These are phyloP conservation scores for Taenioides sp. DNA, from an alignment of 2,797 vertebrate species.

Conservation along the genomic window DNA sequence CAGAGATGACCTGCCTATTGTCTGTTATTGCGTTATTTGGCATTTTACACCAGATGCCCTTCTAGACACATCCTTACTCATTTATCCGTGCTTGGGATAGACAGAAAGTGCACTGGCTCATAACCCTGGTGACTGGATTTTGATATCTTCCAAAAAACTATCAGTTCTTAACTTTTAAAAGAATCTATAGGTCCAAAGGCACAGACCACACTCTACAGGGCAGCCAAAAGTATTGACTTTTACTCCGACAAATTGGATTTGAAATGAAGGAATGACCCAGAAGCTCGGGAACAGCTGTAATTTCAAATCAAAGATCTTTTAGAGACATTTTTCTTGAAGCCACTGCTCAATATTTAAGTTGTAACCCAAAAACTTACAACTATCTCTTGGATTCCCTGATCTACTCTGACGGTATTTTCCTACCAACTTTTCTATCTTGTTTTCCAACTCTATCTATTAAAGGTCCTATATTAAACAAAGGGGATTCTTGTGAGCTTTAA, in stretches of 20 bases:
- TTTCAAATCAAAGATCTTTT: neutral
- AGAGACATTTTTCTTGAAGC: neutral
- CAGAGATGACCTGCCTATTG: no score
- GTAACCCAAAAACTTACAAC: neutral
- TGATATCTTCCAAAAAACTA: neutral
- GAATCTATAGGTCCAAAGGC: neutral
- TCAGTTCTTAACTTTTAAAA: conserved; percentile 1
- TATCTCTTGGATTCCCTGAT: neutral
- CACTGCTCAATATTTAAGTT: neutral
- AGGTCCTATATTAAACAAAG: no score
- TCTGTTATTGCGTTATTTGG: neutral
- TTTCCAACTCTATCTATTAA: neutral
- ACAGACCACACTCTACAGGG: neutral
- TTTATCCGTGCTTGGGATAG: no score
- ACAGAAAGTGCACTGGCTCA: neutral
- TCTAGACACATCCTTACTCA: neutral
- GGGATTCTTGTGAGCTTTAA: no score
- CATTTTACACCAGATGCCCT: neutral
- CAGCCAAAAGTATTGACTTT: conserved; percentile 10
- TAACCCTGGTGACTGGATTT: neutral
- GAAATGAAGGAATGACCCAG: conserved; percentile 1
- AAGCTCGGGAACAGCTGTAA: conserved; percentile 1
- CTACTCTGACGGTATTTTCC: neutral
- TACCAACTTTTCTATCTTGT: conserved; percentile 17
- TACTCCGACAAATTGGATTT: conserved; percentile 1